Percentiles rank a stretch among this genome's conserved stretches.
phyloP scores from a whole-genome alignment of 2,113 vertebrate genomes.

The Lota lota region DNA sequence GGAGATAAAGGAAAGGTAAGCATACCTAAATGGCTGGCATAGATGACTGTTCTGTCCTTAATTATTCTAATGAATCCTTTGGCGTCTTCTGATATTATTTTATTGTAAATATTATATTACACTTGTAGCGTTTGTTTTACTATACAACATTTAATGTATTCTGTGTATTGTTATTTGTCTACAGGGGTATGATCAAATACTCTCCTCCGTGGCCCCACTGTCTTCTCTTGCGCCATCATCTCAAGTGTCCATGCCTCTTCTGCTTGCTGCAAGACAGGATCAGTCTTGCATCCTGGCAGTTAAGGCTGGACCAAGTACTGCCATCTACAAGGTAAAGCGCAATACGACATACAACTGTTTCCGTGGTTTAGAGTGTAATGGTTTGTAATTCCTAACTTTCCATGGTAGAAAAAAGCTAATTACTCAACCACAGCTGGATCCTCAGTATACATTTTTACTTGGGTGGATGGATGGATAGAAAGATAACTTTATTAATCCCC shows the following conservation, averaged over 20 bases:
- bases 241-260: conserved; percentile 65
- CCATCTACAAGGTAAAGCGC: conserved; percentile 79
- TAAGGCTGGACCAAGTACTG: conserved; percentile 58
- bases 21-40: neutral
- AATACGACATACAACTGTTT: too few relatives aligned
- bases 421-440: too few relatives aligned
- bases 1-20: conserved; percentile 80
- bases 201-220: conserved; percentile 55
- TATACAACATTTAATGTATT: neutral
- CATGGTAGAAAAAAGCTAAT: too few relatives aligned
- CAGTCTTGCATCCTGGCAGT: conserved; percentile 73
- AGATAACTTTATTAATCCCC: too few relatives aligned
- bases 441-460: too few relatives aligned
- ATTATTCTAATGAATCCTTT: too few relatives aligned
- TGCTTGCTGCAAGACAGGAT: conserved; percentile 81
- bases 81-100: neutral
- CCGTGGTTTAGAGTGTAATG: too few relatives aligned
- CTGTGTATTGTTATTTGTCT: conserved; percentile 5
- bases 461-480: too few relatives aligned
- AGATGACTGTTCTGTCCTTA: too few relatives aligned
- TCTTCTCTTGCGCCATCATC: conserved; percentile 38
- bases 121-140: neutral
- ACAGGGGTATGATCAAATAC: conserved; percentile 56
- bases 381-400: too few relatives aligned
- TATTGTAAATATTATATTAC: too few relatives aligned